Conservation (phyloP, 2,888 invertebrate species). For the Galeruca laticollis region DNA sequence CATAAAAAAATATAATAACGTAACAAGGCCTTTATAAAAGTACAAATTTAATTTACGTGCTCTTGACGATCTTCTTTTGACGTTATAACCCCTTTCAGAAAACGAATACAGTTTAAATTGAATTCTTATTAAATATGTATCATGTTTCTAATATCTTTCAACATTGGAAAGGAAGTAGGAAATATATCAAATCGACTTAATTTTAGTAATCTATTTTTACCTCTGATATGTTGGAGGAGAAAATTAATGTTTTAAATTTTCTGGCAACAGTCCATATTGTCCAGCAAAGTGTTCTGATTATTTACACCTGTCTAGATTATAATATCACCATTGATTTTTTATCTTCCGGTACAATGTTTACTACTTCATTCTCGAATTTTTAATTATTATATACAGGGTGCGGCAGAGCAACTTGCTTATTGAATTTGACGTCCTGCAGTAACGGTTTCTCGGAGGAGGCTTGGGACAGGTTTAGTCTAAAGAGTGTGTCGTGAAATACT, state of each 20-base stretch:
- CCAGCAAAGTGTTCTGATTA: slow-evolving; percentile 20
- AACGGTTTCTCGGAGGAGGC: too few relatives aligned
- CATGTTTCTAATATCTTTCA: background rate
- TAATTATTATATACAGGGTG: background rate
- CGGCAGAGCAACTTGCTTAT: background rate
- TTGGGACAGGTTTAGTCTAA: too few relatives aligned
- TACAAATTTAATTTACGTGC: too few relatives aligned
- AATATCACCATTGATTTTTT: slow-evolving; percentile 6
- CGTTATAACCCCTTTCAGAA: too few relatives aligned
- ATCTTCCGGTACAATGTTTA: slow-evolving; percentile 17
- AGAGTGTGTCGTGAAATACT: too few relatives aligned
- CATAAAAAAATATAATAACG: too few relatives aligned
- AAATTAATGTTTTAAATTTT: slow-evolving; percentile 30
- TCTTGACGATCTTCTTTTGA: too few relatives aligned
- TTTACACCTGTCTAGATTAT: slow-evolving; percentile 35
- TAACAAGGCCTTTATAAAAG: too few relatives aligned
- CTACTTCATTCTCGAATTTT: background rate
- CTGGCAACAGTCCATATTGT: slow-evolving; percentile 35
- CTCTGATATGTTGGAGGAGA: slow-evolving; percentile 20
- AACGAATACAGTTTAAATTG: background rate
- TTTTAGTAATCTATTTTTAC: slow-evolving; percentile 29
- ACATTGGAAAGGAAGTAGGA: slow-evolving; percentile 3
- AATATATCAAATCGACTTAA: slow-evolving; percentile 10
- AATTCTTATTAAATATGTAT: background rate
- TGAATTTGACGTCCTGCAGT: too few relatives aligned